Percentiles rank a stretch among this genome's conserved stretches.
phyloP scores from a whole-genome alignment of 2,797 vertebrate species.

The Neosilurus hyrtlii region DNA sequence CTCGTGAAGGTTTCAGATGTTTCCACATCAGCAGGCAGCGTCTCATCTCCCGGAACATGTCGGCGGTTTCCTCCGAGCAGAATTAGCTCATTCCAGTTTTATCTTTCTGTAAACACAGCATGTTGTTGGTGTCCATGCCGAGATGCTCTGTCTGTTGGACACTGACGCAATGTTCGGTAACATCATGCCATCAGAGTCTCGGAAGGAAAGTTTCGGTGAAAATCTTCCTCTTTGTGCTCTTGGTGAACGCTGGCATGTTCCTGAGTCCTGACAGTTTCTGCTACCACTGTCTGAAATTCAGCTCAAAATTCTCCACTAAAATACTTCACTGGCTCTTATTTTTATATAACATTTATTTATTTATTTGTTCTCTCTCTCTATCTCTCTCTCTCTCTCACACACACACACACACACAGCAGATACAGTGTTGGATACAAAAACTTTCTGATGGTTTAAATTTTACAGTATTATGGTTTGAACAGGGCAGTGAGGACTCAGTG shows the following conservation, averaged over 20 bases:
- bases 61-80: background rate
- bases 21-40: background rate
- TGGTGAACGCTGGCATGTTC: background rate
- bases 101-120: background rate
- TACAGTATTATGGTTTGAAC: no score
- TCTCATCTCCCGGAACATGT: background rate
- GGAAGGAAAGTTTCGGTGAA: background rate
- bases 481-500: no score
- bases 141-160: slow-evolving; percentile 5
- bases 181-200: background rate
- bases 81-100: background rate
- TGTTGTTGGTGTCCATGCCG: background rate
- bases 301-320: background rate
- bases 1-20: no score
- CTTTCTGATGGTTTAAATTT: background rate
- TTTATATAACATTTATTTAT: background rate
- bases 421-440: no score
- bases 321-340: background rate
- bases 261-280: background rate
- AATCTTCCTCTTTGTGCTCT: background rate
- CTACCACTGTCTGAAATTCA: background rate
- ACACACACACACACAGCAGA: no score
- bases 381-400: no score
- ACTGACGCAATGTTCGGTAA: slow-evolving; percentile 33
- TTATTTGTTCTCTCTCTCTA: background rate